phyloP scores from a whole-genome alignment of 2,888 invertebrate species.

The Arge pagana region DNA sequence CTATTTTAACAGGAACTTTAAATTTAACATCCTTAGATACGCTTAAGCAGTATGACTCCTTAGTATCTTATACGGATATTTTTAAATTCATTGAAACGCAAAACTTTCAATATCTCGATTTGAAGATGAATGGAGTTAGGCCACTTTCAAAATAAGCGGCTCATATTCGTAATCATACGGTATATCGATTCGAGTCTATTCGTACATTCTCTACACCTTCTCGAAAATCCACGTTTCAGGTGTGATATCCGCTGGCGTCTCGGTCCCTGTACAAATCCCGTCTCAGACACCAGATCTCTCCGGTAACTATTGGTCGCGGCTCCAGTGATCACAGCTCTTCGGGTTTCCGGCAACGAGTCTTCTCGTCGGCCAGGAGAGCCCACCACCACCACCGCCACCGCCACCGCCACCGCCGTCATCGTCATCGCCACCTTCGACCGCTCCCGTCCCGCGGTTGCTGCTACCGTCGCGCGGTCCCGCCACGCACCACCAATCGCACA shows the following conservation, averaged over 20 bases:
- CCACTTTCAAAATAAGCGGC: too few relatives aligned
- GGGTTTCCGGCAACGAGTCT: constrained; percentile 80
- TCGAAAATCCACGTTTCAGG: constrained; percentile 71
- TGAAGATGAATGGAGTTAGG: too few relatives aligned
- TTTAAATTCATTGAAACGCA: too few relatives aligned
- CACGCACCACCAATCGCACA: constrained; percentile 41
- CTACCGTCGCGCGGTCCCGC: constrained; percentile 51
- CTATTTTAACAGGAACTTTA: too few relatives aligned
- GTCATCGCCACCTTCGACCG: constrained; percentile 56
- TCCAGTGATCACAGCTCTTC: constrained; percentile 92
- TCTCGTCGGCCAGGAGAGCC: constrained; percentile 62
- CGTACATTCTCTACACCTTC: constrained; percentile 9
- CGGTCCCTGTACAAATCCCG: constrained; percentile 90
- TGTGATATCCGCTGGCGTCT: constrained; percentile 90
- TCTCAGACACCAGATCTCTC: constrained; percentile 81
- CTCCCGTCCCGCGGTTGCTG: constrained; percentile 54
- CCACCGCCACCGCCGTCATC: constrained; percentile 58
- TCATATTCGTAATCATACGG: not conserved
- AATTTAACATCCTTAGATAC: too few relatives aligned
- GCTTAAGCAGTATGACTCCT: too few relatives aligned
- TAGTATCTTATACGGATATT: too few relatives aligned
- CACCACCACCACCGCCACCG: constrained; percentile 62
- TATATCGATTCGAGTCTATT: not conserved
- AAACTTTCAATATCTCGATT: too few relatives aligned
- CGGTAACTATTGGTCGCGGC: constrained; percentile 86